Conservation (phyloP, 2,888 invertebrate genomes). For the Dicranocentrus wangi region DNA sequence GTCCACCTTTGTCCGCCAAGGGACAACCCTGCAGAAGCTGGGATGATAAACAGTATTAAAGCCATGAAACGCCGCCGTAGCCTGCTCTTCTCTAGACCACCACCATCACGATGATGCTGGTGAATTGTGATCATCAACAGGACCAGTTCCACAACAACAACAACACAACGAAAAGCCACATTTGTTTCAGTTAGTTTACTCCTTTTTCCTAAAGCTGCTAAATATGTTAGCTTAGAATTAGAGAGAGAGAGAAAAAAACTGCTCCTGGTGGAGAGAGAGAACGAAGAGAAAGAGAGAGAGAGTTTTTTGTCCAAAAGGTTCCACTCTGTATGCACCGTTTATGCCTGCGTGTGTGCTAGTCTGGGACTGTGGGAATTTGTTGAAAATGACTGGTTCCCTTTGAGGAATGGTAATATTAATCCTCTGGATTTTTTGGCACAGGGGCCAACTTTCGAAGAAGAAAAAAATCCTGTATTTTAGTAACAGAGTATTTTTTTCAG, state of each 20-base stretch:
- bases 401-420: slow-evolving; percentile 25
- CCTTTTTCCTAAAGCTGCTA: slow-evolving; percentile 2
- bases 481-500: background rate
- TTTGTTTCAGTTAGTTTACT: slow-evolving; percentile 6
- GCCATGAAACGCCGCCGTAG: no score
- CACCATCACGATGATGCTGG: no score
- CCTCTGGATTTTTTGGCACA: slow-evolving; percentile 33
- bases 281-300: slow-evolving; percentile 8
- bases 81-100: no score
- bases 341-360: background rate
- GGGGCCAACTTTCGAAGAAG: slow-evolving; percentile 28
- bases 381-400: slow-evolving; percentile 24
- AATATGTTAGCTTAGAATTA: background rate
- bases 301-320: background rate
- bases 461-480: slow-evolving; percentile 5
- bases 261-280: background rate
- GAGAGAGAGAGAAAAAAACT: background rate
- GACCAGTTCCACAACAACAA: slow-evolving; percentile 1
- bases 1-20: no score
- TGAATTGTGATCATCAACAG: no score
- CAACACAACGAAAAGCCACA: background rate
- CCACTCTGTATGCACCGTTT: background rate
- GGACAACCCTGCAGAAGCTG: no score
- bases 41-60: no score
- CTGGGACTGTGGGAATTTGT: slow-evolving; percentile 14